Evolutionary conservation across 2,797 vertebrate species (phyloP).

Genomic region (Cryptoblepharus egeriae): DNA sequence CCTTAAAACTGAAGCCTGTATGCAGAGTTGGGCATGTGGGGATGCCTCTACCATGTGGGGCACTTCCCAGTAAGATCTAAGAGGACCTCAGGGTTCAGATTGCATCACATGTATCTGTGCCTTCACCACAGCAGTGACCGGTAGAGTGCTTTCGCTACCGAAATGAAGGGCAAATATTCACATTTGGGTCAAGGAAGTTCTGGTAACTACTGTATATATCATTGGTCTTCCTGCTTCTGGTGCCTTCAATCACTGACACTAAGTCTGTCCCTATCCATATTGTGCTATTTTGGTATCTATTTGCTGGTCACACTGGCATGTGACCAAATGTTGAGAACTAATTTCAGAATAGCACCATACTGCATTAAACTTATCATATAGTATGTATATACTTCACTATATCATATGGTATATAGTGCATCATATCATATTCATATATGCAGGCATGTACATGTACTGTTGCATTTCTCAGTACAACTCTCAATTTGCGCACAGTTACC

Average conservation of each 20-base stretch:
- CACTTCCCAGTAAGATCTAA: not conserved
- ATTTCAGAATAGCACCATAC: not conserved
- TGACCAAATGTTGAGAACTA: not conserved
- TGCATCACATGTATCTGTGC: not conserved
- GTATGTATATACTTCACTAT: not conserved
- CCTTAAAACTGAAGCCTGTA: not conserved
- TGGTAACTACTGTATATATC: too few relatives aligned
- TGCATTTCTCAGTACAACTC: slow-evolving; percentile 7
- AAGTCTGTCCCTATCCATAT: not conserved
- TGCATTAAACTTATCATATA: not conserved
- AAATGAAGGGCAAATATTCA: not conserved
- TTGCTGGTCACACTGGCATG: not conserved
- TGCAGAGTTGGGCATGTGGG: too few relatives aligned
- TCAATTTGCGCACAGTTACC: slow-evolving; percentile 19
- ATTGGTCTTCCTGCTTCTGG: not conserved
- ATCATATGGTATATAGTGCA: not conserved
- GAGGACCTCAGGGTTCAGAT: not conserved
- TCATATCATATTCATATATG: not conserved
- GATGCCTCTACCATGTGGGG: too few relatives aligned
- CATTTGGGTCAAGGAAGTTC: not conserved
- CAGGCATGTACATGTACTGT: not conserved
- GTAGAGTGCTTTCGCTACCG: not conserved
- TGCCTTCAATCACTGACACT: not conserved
- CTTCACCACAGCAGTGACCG: not conserved
- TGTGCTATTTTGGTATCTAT: not conserved